Conservation (phyloP, 2,888 invertebrate species). For the Ctena decussata region DNA sequence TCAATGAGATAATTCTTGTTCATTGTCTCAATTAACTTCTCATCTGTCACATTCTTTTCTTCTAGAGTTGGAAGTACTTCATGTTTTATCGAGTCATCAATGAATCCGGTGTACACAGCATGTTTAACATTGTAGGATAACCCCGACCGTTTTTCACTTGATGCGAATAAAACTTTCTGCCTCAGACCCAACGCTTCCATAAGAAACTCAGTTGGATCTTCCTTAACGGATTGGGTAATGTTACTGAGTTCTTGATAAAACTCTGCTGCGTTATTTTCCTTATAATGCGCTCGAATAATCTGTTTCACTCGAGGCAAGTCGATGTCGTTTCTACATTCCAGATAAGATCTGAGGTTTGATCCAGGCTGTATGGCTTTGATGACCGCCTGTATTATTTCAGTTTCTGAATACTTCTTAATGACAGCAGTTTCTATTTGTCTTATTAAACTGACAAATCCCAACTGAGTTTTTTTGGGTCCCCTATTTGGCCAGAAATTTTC, state of each 20-base stretch:
- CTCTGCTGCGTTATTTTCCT: conserved; percentile 41
- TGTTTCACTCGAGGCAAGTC: not conserved
- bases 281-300: conserved; percentile 26
- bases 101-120: conserved; percentile 25
- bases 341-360: conserved; percentile 11
- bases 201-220: conserved; percentile 35
- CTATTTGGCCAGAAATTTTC: conserved; percentile 31
- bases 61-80: not conserved
- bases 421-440: conserved; percentile 26
- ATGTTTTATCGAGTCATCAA: conserved; percentile 17
- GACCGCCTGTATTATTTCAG: conserved; percentile 4
- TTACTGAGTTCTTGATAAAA: conserved; percentile 32
- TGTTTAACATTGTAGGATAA: conserved; percentile 29
- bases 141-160: conserved; percentile 16
- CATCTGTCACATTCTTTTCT: not conserved
- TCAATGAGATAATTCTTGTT: conserved; percentile 15
- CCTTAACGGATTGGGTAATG: conserved; percentile 16
- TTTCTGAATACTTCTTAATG: not conserved
- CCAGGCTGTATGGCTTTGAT: not conserved
- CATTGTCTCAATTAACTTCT: not conserved
- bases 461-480: conserved; percentile 6
- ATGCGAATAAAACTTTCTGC: conserved; percentile 25
- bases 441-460: conserved; percentile 25
- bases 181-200: conserved; percentile 25
- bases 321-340: conserved; percentile 28